Base-by-base conservation (phyloP, 2,888 invertebrate species). In the Torymus texanus region DNA sequence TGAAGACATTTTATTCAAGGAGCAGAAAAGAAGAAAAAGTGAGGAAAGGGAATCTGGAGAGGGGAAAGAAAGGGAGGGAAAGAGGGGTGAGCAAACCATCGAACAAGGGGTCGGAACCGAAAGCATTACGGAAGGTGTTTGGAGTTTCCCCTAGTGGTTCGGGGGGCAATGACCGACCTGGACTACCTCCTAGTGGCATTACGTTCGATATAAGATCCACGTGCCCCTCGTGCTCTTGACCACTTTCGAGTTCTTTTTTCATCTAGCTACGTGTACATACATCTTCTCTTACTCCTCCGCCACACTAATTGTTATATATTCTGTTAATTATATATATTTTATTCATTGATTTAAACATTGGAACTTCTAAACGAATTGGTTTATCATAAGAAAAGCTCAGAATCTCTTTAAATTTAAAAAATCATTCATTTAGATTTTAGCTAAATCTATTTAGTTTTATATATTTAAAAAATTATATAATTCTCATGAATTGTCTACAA, bases 121-220 rank as follows among this genome's bases (percentile, higher is more conserved):
- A 73, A 78, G 53, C 61, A 78, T 21, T 24, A 56, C 53, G 79
- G 79, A 68, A 80, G 81, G 80, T 82, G 58, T 74, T 78, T 71
- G 75, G 74, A 78, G 86, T 85, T 86, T 86, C 85, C 85, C 83
- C 29, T 21, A 83, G 84, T 82, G 80, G 78, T 81, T 41, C 21
- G 86, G 85, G 87, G 88, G 86, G 85, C 87, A 89, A 88, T 84
- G 88, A 88, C 88, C 89, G 89, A 87, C 88, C 89, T 89, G 89
- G 88, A 88, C 88, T 86, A 86, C 83, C 71, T 84, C 83, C 71
- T 84, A 62, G 14, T 56, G 61, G 16, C 21, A 55, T n/a, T 74
- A 65, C 73, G 70, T 76, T 77, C 77, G 68, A 80, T 88, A 87
- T 84, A 81, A 85, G 84, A 80, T 84, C 85, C 87, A 84, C 86